phyloP scores from a whole-genome alignment of 2,797 vertebrate genomes.

The Siniperca obscura region DNA sequence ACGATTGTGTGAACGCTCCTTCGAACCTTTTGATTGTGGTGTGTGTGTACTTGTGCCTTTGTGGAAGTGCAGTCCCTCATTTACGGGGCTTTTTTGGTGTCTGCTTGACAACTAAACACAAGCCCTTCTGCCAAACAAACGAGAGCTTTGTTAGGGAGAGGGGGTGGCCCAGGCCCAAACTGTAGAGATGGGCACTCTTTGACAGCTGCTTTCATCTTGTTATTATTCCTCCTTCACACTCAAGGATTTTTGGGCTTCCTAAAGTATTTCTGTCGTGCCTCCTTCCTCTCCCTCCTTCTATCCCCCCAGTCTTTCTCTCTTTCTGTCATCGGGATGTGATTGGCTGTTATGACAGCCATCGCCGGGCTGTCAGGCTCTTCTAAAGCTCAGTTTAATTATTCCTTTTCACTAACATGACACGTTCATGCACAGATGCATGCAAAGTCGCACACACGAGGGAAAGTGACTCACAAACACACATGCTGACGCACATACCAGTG shows the following conservation, averaged over 20 bases:
- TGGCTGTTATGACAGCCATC: constrained; percentile 81
- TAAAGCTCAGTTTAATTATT: constrained; percentile 85
- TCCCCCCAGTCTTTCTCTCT: constrained; percentile 40
- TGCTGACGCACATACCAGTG: constrained; percentile 43
- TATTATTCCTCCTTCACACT: constrained; percentile 79
- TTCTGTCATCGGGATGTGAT: constrained; percentile 71
- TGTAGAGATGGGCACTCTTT: constrained; percentile 66
- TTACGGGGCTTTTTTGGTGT: constrained; percentile 59
- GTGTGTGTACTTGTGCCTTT: constrained; percentile 45
- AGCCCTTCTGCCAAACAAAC: constrained; percentile 68
- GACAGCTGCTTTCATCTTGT: constrained; percentile 81
- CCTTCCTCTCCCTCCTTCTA: constrained; percentile 39
- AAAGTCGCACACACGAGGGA: constrained; percentile 42
- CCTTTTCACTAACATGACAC: constrained; percentile 81
- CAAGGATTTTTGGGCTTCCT: constrained; percentile 75
- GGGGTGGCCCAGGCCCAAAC: constrained; percentile 54
- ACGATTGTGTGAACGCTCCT: constrained; percentile 11
- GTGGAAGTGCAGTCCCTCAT: constrained; percentile 60
- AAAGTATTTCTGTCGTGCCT: constrained; percentile 70
- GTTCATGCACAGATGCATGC: constrained; percentile 71
- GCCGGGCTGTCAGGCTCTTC: constrained; percentile 75
- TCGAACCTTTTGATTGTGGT: constrained; percentile 44
- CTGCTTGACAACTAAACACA: constrained; percentile 72
- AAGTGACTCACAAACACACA: constrained; percentile 58
- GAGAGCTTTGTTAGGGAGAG: constrained; percentile 43